These are phyloP conservation scores for Odontocerum albicorne DNA, from an alignment of 2,888 invertebrate genomes.

Conservation along the genomic window DNA sequence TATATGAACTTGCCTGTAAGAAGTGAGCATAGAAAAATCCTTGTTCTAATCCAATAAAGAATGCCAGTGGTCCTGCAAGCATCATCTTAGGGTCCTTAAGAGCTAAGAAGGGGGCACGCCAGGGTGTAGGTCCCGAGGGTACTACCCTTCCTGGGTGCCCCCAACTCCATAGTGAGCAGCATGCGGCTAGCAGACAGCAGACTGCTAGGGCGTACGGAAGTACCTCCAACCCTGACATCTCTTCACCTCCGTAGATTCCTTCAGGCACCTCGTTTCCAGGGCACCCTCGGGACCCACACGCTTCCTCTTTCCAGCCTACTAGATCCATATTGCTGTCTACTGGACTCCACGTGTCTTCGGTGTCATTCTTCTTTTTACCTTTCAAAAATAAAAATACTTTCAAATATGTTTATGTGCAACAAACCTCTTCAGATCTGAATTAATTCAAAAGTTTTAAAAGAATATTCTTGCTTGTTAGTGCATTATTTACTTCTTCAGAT, in stretches of 20 bases:
- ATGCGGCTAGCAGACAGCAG: slow-evolving; percentile 43
- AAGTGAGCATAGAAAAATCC: slow-evolving; percentile 84
- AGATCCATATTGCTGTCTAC: slow-evolving; percentile 29
- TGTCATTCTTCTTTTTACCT: slow-evolving; percentile 12
- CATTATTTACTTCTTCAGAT: too few species aligned
- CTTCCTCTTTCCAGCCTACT: slow-evolving; percentile 29
- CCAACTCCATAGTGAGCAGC: slow-evolving; percentile 43
- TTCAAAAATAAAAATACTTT: too few species aligned
- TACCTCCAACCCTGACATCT: slow-evolving; percentile 36
- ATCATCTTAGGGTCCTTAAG: slow-evolving; percentile 66
- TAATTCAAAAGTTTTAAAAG: too few species aligned
- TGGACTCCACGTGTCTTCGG: slow-evolving; percentile 18
- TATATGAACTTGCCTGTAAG: slow-evolving; percentile 71
- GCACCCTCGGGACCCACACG: slow-evolving; percentile 31
- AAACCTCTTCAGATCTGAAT: too few species aligned
- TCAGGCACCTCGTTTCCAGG: slow-evolving; percentile 43
- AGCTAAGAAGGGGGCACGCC: slow-evolving; percentile 53
- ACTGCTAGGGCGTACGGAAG: slow-evolving; percentile 50
- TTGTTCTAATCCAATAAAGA: slow-evolving; percentile 83
- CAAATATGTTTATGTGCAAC: too few species aligned
- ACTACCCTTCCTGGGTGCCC: neutral
- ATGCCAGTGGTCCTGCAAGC: slow-evolving; percentile 73
- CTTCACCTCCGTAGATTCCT: slow-evolving; percentile 45
- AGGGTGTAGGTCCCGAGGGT: slow-evolving; percentile 34
- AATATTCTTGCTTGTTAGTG: too few species aligned